Evolutionary conservation across 1,140 invertebrate genomes (phyloP), one percentile per base, ranked within the genome.

Genomic region (Nylanderia fulva): DNA sequence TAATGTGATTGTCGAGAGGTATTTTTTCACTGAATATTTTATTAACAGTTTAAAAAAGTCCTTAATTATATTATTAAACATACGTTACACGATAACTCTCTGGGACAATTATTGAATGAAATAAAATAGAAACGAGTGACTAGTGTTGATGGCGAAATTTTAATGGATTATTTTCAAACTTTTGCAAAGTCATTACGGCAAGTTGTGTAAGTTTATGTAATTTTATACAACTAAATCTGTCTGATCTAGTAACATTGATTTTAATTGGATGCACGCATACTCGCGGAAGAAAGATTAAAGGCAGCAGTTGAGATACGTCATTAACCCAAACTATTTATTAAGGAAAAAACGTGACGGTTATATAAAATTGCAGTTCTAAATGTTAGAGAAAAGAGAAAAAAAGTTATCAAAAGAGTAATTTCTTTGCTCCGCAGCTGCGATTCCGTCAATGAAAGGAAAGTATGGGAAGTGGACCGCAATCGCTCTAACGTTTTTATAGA

Each of bases 251-350:
- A 42, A 8, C 48, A 72, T 82, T 36, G 52, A 45, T 82, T 72
- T 82, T 72, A 71, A 82, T 58, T 72, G 36, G 39, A 33, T 36
- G 3, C 33, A 21, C 45, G 13, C 61, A 33, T 1, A 29, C 33
- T 13, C 48, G 11, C 24, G 64, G 9, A 36, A 60, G 58, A 82
- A 58, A 18, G 52, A 52, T 58, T 82, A 82, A 72, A 60, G 58
- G 45, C 21, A 56, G 61, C 29, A 58, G 29, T 33, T 33, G 3
- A 68, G 77, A 58, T 36, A 52, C 77, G 66, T 82, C 77, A 82
- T 72, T 82, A 82, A 72, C 66, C 29, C 36, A 18, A 82, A n/a
- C 36, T 36, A 71, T 72, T 82, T 82, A 82, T n/a, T 72, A 71
- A 71, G 77, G 42, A 80, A 80, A 80, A 80, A 80, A 71, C 52